A percentile compares a stretch with the other conserved stretches of the same genome.
Evolutionary conservation across 2,113 vertebrate genomes (phyloP).

Genomic region (Festucalex cinctus): DNA sequence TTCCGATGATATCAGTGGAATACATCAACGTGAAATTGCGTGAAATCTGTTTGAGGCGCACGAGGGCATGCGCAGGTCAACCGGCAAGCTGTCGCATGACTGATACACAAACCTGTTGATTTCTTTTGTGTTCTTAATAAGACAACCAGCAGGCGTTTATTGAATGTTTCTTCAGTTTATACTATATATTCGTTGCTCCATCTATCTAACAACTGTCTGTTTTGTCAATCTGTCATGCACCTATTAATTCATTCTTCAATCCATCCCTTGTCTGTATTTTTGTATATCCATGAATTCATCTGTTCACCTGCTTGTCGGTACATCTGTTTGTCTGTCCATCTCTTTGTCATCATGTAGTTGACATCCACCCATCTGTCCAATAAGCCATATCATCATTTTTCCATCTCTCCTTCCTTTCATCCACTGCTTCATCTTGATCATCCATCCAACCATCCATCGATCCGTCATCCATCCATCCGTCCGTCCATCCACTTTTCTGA

Average conservation of each 20-base stretch:
- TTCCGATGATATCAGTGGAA: constrained; percentile 30
- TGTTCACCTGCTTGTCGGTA: too few species aligned
- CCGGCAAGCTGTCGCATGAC: not conserved
- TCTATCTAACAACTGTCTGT: not conserved
- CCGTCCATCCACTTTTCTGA: not conserved
- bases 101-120: not conserved
- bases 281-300: not conserved
- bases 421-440: not conserved
- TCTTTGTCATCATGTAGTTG: too few species aligned
- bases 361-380: not conserved
- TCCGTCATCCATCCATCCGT: not conserved
- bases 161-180: not conserved
- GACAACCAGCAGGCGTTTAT: constrained; percentile 8
- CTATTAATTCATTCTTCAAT: too few species aligned
- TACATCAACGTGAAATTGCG: not conserved
- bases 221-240: not conserved
- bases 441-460: not conserved
- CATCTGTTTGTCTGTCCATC: not conserved
- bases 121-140: not conserved
- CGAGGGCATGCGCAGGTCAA: not conserved
- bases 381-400: not conserved
- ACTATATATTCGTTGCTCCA: not conserved
- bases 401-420: not conserved
- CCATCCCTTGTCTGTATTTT: not conserved
- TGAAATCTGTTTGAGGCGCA: not conserved